Base-by-base conservation (phyloP, 2,113 vertebrate species). In the Ifrita kowaldi region DNA sequence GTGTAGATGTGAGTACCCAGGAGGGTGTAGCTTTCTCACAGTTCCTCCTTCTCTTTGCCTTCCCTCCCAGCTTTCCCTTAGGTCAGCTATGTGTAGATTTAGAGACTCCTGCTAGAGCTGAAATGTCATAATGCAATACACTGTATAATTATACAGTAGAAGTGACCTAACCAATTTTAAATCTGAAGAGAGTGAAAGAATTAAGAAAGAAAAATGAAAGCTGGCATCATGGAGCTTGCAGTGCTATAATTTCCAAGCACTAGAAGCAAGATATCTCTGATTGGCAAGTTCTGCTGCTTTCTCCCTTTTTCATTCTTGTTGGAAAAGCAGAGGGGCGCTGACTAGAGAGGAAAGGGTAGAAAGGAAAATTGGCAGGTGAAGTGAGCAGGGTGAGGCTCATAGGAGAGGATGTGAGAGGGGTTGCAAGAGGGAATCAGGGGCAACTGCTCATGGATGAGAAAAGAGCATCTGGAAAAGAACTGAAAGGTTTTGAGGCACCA, bases 381-480 rank as follows among this genome's bases (percentile, higher is more conserved):
- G 17, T 32, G 23, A 88, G 18, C 39, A 60, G 52, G 35, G 5
- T 77, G 68, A 70, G 35, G 30, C 20, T 79, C 17, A 8, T 10
- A 46, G 33, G 24, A 73, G 19, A 90, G 16, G 28, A n/a, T 74
- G 35, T 50, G 26, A 70, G 44, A 63, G 32, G 28, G 4, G 5
- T 50, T 9, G 3, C 49, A 85, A 82, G 47, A 63, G 18, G 7
- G 19, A 91, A 62, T n/a, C 24, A 39, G 46, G 74, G 35, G 9
- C 19, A 91, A 59, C 18, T 59, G 50, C 32, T 84, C 44, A 30
- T 5, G 13, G 37, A 53, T 53, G 18, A 90, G 64, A 84, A 90
- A 93, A 90, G 65, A 78, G 37, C 68, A 93, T 56, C 76, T 59
- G 35, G 46, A 64, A 96, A 94, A 89, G 32, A 87, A 63, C 9